phyloP scores from a whole-genome alignment of 2,888 invertebrate genomes.

The Willowsia nigromaculata region DNA sequence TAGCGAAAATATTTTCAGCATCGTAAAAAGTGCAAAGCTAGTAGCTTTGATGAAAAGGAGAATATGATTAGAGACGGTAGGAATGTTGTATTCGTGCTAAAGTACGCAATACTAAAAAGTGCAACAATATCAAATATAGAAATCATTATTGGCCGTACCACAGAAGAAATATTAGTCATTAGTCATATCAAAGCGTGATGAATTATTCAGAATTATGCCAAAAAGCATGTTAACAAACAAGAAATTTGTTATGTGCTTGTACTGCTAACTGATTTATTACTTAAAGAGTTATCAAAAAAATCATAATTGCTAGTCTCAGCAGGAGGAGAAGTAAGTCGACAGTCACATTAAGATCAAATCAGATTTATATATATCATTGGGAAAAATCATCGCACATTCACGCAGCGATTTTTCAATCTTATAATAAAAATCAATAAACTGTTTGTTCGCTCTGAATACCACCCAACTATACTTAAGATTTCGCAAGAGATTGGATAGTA shows the following conservation, averaged over 20 bases:
- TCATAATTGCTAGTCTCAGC: background rate
- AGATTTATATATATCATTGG: background rate
- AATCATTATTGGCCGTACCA: background rate
- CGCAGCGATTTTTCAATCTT: background rate
- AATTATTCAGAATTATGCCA: conserved; percentile 44
- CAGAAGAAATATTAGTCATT: background rate
- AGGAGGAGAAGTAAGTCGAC: background rate
- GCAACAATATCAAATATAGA: background rate
- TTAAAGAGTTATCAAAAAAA: background rate
- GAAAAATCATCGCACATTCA: background rate
- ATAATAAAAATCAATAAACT: background rate
- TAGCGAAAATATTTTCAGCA: too few species aligned
- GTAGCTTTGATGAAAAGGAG: background rate
- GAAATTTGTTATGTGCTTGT: background rate
- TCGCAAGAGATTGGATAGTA: background rate
- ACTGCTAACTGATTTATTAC: background rate
- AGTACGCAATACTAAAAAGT: background rate
- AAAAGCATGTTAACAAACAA: background rate
- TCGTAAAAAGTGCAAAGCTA: too few species aligned
- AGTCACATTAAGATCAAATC: background rate
- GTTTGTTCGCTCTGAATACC: conserved; percentile 44
- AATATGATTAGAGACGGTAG: background rate
- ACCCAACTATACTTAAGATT: background rate
- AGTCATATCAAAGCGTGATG: background rate
- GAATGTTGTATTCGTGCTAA: background rate